Evolutionary conservation across 2,113 vertebrate genomes (phyloP).

Genomic region (Seriola aureovittata): DNA sequence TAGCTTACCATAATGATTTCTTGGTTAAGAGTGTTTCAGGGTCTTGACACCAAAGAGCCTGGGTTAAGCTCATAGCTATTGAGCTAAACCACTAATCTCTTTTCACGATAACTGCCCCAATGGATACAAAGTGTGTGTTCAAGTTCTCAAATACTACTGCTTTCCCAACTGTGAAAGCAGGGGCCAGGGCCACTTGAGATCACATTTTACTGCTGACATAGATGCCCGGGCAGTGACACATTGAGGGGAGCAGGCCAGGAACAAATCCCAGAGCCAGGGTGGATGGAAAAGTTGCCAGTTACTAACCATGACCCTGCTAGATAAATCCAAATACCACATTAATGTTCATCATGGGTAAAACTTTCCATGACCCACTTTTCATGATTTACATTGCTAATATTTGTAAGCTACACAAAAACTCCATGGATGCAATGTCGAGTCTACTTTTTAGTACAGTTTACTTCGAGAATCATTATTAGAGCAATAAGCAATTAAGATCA

Average conservation of each 20-base stretch:
- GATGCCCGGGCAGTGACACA: slow-evolving; percentile 48
- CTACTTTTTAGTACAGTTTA: neutral
- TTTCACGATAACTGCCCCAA: neutral
- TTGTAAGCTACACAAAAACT: neutral
- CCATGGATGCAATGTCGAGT: neutral
- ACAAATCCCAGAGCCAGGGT: slow-evolving; percentile 32
- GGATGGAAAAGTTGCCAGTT: slow-evolving; percentile 2
- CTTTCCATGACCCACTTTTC: neutral
- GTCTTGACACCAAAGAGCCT: slow-evolving; percentile 2
- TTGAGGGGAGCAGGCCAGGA: slow-evolving; percentile 19
- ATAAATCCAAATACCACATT: neutral
- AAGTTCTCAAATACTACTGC: slow-evolving; percentile 16
- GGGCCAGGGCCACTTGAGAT: slow-evolving; percentile 48
- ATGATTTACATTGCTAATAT: neutral
- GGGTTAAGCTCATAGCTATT: neutral
- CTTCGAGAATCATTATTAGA: neutral
- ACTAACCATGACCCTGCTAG: neutral
- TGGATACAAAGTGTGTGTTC: neutral
- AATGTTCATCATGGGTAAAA: neutral
- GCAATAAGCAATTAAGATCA: neutral
- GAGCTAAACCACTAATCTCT: neutral
- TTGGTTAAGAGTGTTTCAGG: neutral
- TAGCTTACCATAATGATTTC: neutral
- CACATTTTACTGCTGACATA: slow-evolving; percentile 65
- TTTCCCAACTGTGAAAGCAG: slow-evolving; percentile 26